Base-by-base conservation (phyloP, 2,113 vertebrate species). In the Lampris incognitus region DNA sequence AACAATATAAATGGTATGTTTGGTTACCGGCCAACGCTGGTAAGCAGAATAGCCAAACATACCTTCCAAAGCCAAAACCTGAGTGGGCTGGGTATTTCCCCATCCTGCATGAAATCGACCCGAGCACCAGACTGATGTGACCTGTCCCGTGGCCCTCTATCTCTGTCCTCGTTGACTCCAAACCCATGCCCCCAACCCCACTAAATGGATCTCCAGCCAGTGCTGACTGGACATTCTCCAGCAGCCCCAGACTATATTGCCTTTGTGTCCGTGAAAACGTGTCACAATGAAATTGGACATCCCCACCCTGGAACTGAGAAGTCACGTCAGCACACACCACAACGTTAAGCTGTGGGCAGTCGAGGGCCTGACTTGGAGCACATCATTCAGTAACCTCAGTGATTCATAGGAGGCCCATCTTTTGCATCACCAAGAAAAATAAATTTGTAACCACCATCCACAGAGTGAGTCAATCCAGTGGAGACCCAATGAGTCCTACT, bases 141-240 rank as follows among this genome's bases (percentile, higher is more conserved):
- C 46, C 49, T 52, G 42, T 54, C 49, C 40, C 3, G 11, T 6
- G 0, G 9, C 39, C 60, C 41, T 65, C 4, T 51, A 10, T 3
- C 9, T 58, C 61, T 74, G 85, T 50, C 77, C 92, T 49, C 76
- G 3, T 36, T 83, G 83, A 89, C 89, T 85, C 66, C 48, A 0
- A 9, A 48, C 1, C 71, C 63, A 56, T 24, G 24, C 89, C 86
- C 66, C 48, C 0, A 9, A 44, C 1, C 71, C 63, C 52, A 13
- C 68, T 44, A 67, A 76, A 80, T 41, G 73, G 70, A 70, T 76
- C 79, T 73, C 80, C 65, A 41, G 58, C 70, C 81, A 77, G 39
- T 81, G 89, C 89, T 92, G 91, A 92, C 79, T 6, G 68, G 52
- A 65, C 83, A 70, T 70, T 93, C 74, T 72, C 46, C 60, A 1